Evolutionary conservation across 2,113 vertebrate genomes (phyloP), one percentile per base, ranked within the genome.

Genomic region (Spea multiplicata): DNA sequence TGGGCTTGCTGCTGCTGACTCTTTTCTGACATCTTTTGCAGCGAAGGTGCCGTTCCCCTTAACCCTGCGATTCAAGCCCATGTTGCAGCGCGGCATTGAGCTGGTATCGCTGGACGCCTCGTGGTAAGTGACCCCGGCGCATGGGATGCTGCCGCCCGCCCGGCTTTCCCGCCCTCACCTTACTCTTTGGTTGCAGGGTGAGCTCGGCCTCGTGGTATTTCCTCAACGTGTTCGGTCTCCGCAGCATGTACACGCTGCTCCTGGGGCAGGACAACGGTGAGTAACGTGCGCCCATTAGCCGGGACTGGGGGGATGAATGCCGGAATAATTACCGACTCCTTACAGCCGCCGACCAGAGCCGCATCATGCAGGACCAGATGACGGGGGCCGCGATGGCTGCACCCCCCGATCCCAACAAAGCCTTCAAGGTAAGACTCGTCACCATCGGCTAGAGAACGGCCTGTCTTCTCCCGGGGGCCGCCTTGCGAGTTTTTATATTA

Each of bases 131-230:
- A 1, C 30, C 30, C 30, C 30, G 30, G 30, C 30, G 30, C 53
- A 55, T 10, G 9, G 30, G 4, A 2, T 13, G 44, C n/a, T 4
- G 30, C 47, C 14, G 55, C 5, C 45, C 2, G 47, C n/a, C 16
- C 1, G 14, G 8, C 10, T 13, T 2, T 10, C 66, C 3, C 2
- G 55, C 10, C 55, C 55, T 59, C 10, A 59, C 67, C 4, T 50
- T 81, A 10, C 78, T 5, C 75, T 8, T 73, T 16, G 69, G 30
- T 78, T 50, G 17, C 84, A 95, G 93, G 93, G 93, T 95, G 76
- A 95, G 93, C 16, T 94, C 93, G 0, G 93, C 93, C 0, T 94
- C 93, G 81, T 93, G 91, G 91, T 93, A 93, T 80, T 93, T 94
- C 84, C 91, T 95, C 10, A 95, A 92, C 0, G 90, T 93, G 66